These are phyloP conservation scores for Tachycineta bicolor DNA, from an alignment of 2,113 vertebrate species.

Conservation along the genomic window DNA sequence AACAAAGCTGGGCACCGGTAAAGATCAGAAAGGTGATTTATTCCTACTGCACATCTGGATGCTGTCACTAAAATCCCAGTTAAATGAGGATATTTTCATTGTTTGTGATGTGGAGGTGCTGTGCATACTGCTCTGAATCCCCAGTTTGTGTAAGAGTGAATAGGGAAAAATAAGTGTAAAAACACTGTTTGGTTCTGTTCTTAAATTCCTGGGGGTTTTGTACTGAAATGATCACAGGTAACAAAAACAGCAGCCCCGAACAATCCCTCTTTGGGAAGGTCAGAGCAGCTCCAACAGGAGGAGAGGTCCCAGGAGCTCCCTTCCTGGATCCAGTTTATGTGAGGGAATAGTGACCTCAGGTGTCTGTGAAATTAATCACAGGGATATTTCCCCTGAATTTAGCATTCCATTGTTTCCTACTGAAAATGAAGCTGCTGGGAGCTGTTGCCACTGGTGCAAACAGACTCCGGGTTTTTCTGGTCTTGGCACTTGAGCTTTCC, in stretches of 20 bases:
- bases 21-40: not conserved
- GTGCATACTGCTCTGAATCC: not conserved
- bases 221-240: not conserved
- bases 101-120: not conserved
- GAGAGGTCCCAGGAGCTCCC: not conserved
- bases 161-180: not conserved
- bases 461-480: not conserved
- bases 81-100: not conserved
- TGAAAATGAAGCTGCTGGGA: not conserved
- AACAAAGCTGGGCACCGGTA: not conserved
- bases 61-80: not conserved
- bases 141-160: not conserved
- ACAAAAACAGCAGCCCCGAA: not conserved
- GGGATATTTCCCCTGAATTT: not conserved
- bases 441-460: not conserved
- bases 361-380: conserved; percentile 33
- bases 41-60: not conserved
- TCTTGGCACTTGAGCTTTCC: not conserved
- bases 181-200: not conserved
- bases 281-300: not conserved
- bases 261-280: not conserved
- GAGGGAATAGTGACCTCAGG: conserved; percentile 61
- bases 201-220: not conserved
- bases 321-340: not conserved
- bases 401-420: not conserved